A percentile compares a stretch with the other conserved stretches of the same genome.
Conservation (phyloP, 2,888 invertebrate genomes). For the Dioctria linearis region DNA sequence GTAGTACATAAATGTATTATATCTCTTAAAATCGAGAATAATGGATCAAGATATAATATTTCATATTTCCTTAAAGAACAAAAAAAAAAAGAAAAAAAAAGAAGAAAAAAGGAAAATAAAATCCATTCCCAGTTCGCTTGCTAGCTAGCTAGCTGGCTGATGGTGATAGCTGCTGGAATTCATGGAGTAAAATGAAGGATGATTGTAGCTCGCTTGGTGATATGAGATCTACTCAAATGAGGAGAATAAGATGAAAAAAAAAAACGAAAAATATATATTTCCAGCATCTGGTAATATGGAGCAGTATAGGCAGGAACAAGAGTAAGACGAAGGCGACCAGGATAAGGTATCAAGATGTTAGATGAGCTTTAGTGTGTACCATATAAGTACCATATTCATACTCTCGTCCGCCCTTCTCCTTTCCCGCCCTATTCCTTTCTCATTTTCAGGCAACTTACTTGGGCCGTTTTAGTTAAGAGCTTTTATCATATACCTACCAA, state of each 20-base stretch:
- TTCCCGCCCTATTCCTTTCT: no score
- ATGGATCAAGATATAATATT: conserved; percentile 46
- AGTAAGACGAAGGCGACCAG: background rate
- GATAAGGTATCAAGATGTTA: conserved; percentile 1
- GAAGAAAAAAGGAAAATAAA: no score
- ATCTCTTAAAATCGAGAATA: conserved; percentile 28
- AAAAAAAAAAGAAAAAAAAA: no score
- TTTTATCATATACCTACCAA: background rate
- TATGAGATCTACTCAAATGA: no score
- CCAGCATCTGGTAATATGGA: no score
- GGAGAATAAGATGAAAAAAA: no score
- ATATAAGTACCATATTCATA: conserved; percentile 29
- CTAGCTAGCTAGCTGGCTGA: no score
- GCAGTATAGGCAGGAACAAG: background rate
- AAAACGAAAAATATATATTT: no score
- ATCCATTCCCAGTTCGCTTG: background rate
- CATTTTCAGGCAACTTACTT: background rate
- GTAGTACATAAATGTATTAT: background rate
- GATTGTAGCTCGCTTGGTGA: no score
- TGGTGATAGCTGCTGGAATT: no score
- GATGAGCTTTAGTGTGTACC: conserved; percentile 39
- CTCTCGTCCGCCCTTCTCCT: background rate
- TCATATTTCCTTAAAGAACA: conserved; percentile 22
- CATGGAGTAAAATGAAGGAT: no score
- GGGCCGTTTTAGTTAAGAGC: conserved; percentile 40